Conservation (phyloP, 2,888 invertebrate genomes). For the Tortricodes alternella region DNA sequence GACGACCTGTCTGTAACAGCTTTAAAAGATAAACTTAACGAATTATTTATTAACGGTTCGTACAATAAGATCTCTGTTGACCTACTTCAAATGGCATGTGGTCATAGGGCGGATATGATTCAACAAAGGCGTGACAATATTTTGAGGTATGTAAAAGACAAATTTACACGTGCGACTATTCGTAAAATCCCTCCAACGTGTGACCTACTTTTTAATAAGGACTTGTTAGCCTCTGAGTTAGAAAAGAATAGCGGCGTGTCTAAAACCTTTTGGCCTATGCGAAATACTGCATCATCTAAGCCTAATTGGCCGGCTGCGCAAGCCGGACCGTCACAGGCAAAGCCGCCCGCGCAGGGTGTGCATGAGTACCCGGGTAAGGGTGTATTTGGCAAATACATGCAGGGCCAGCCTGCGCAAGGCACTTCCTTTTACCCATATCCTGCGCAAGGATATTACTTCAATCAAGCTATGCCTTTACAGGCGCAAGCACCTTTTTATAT, state of each 20-base stretch:
- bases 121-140: background rate
- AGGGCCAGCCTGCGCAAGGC: background rate
- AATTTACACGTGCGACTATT: background rate
- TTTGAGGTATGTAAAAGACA: background rate
- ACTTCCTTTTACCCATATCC: background rate
- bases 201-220: background rate
- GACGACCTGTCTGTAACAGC: background rate
- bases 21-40: background rate
- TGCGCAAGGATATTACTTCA: background rate
- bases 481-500: background rate
- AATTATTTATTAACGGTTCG: background rate
- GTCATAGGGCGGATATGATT: background rate
- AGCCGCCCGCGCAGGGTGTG: slow-evolving; percentile 1
- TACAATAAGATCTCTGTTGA: background rate
- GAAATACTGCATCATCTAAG: background rate
- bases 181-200: background rate
- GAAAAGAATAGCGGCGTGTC: background rate
- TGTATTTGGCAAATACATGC: background rate
- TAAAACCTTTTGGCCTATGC: background rate
- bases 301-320: slow-evolving; percentile 5
- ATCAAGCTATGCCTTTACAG: too few relatives aligned
- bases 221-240: background rate
- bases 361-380: background rate
- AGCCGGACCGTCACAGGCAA: background rate
- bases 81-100: background rate